Evolutionary conservation across 2,797 vertebrate genomes (phyloP).

Genomic region (Thamnophis elegans): DNA sequence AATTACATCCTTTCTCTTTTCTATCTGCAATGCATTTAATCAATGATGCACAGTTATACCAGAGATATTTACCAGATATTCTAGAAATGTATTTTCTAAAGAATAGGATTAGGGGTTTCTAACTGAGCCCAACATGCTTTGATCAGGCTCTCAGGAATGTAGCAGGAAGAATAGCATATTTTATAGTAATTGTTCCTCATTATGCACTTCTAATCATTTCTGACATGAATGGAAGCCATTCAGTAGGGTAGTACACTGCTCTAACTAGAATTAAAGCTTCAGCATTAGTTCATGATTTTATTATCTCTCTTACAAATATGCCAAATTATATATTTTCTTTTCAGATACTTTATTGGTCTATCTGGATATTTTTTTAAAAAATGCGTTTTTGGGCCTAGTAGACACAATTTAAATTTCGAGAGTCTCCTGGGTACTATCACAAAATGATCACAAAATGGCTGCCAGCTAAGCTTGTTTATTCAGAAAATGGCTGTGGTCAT

Average conservation of each 20-base stretch:
- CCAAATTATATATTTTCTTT: constrained; percentile 13
- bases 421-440: background rate
- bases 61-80: background rate
- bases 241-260: background rate
- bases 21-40: background rate
- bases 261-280: constrained; percentile 2
- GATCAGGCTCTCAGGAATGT: constrained; percentile 19
- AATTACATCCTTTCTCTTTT: background rate
- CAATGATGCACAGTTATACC: background rate
- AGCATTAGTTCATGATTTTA: constrained; percentile 22
- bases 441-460: background rate
- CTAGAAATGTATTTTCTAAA: background rate
- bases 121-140: constrained; percentile 8
- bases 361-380: constrained; percentile 14
- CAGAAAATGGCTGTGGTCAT: background rate
- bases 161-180: background rate
- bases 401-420: background rate
- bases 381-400: constrained; percentile 36
- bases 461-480: background rate
- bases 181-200: background rate
- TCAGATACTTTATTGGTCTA: constrained; percentile 17
- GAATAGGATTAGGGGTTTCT: background rate
- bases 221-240: background rate
- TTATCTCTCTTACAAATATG: background rate
- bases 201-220: background rate